phyloP scores from a whole-genome alignment of 2,888 invertebrate genomes.

The Athalia cordata region DNA sequence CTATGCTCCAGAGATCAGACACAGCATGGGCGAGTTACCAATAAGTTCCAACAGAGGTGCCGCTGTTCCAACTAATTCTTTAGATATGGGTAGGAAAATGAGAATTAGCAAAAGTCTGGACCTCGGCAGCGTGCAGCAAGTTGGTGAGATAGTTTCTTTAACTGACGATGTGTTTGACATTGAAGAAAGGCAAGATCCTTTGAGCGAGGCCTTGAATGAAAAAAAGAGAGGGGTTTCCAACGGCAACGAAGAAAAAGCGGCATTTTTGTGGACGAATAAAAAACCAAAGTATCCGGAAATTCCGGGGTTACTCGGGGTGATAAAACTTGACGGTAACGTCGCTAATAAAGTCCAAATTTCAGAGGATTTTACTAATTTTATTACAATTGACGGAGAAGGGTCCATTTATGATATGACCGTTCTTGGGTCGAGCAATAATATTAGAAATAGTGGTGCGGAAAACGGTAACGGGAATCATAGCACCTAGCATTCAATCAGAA shows the following conservation, averaged over 20 bases:
- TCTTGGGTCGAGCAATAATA: constrained; percentile 48
- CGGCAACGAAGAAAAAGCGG: not conserved
- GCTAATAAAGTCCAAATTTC: constrained; percentile 66
- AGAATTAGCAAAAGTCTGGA: constrained; percentile 50
- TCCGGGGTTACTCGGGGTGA: constrained; percentile 61
- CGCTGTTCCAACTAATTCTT: constrained; percentile 21
- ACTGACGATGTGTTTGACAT: no score
- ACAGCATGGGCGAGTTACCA: constrained; percentile 54
- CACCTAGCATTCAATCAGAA: not conserved
- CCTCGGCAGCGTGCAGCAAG: constrained; percentile 48
- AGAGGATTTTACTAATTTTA: constrained; percentile 66
- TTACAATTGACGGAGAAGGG: constrained; percentile 68
- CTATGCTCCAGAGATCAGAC: constrained; percentile 61
- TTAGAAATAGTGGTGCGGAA: not conserved
- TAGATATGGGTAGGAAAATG: constrained; percentile 52
- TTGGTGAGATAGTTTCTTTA: constrained; percentile 46
- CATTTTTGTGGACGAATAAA: constrained; percentile 61
- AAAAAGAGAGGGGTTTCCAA: not conserved
- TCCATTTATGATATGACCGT: constrained; percentile 63
- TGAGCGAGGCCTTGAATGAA: no score
- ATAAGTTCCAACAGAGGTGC: not conserved
- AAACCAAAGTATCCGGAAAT: constrained; percentile 53
- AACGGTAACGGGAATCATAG: not conserved
- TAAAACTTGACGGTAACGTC: constrained; percentile 64
- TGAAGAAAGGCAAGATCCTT: no score